Percentiles rank a stretch among this genome's conserved stretches.
Evolutionary conservation across 2,888 invertebrate genomes (phyloP).

Genomic region (Tuta absoluta): DNA sequence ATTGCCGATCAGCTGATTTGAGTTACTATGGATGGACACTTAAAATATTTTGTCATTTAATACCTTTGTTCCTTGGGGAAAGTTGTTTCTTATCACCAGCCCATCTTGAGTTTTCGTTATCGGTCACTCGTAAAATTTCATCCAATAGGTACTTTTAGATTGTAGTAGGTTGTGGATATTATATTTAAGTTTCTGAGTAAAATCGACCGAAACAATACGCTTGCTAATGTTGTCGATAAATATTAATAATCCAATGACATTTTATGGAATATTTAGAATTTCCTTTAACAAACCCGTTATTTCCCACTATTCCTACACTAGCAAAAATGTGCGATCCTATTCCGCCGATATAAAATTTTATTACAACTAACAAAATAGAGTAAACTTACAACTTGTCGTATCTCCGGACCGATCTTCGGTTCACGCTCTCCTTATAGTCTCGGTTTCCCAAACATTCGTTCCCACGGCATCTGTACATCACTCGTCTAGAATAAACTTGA

Average conservation of each 20-base stretch:
- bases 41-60: no score
- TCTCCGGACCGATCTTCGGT: slow-evolving; percentile 60
- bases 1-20: no score
- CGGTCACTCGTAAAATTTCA: no score
- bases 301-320: slow-evolving; percentile 4
- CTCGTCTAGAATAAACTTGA: slow-evolving; percentile 43
- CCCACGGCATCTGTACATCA: slow-evolving; percentile 72
- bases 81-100: no score
- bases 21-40: no score
- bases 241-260: slow-evolving; percentile 3
- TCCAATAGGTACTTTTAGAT: no score
- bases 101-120: no score
- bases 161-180: no score
- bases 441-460: slow-evolving; percentile 66
- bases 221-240: background rate
- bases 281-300: slow-evolving; percentile 4
- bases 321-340: slow-evolving; percentile 21
- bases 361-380: slow-evolving; percentile 42
- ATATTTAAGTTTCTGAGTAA: background rate
- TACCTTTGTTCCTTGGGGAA: no score
- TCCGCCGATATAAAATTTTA: slow-evolving; percentile 17
- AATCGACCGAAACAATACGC: background rate
- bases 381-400: slow-evolving; percentile 44
- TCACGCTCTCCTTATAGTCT: slow-evolving; percentile 59
- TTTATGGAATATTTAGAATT: background rate